These are phyloP conservation scores for Syrphus vitripennis DNA, from an alignment of 2,888 invertebrate genomes.

Conservation along the genomic window DNA sequence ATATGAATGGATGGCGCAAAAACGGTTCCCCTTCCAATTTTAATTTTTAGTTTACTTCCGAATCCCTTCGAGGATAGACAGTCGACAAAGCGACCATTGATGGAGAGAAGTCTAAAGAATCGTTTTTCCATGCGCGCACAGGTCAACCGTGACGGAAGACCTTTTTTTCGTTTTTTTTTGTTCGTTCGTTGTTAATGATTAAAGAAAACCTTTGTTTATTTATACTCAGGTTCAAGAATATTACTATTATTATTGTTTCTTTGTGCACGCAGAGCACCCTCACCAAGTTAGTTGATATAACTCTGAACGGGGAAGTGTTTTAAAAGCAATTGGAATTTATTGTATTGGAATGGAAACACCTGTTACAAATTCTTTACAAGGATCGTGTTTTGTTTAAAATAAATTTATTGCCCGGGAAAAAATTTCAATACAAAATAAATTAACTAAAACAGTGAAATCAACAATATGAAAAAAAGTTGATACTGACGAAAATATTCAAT, in stretches of 20 bases:
- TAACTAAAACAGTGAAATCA: too few relatives aligned
- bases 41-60: slow-evolving; percentile 78
- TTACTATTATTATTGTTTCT: slow-evolving; percentile 7
- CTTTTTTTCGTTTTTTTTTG: not conserved
- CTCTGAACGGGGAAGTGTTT: not conserved
- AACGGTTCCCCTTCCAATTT: slow-evolving; percentile 47
- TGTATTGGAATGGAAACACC: slow-evolving; percentile 20
- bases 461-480: too few relatives aligned
- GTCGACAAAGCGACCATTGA: slow-evolving; percentile 33
- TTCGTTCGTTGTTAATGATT: not conserved
- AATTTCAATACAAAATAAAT: not conserved
- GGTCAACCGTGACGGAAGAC: slow-evolving; percentile 61
- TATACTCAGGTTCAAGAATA: slow-evolving; percentile 1
- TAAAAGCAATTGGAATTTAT: not conserved
- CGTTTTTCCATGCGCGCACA: slow-evolving; percentile 36
- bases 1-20: slow-evolving; percentile 45
- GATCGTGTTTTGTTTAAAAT: not conserved
- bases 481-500: too few relatives aligned
- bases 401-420: not conserved
- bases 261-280: slow-evolving; percentile 25
- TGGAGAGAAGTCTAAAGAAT: slow-evolving; percentile 13
- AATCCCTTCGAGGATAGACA: slow-evolving; percentile 78
- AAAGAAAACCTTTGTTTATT: slow-evolving; percentile 40
- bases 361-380: slow-evolving; percentile 17
- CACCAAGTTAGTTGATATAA: not conserved